A percentile compares a stretch with the other conserved stretches of the same genome.
phyloP scores from a whole-genome alignment of 2,888 invertebrate genomes.

The Apeira syringaria region DNA sequence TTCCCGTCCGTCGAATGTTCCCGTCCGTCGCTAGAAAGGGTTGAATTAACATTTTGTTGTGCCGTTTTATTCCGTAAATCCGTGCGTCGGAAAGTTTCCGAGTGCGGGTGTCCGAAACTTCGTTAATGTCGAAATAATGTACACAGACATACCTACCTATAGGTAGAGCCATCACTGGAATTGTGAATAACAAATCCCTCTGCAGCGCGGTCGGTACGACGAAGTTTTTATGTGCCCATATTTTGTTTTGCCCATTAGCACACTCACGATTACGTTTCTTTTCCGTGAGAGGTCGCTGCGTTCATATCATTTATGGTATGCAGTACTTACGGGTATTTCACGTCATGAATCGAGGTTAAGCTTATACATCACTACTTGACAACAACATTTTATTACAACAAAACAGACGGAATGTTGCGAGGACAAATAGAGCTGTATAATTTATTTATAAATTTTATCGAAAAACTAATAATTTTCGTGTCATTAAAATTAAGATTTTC shows the following conservation, averaged over 20 bases:
- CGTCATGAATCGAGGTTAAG: background rate
- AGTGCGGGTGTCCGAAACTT: constrained; percentile 57
- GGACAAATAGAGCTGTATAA: no score
- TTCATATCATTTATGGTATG: background rate
- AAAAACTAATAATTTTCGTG: no score
- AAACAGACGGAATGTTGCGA: no score
- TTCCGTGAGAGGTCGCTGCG: background rate
- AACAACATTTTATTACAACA: no score
- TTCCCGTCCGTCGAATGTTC: no score
- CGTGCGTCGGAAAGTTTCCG: constrained; percentile 53
- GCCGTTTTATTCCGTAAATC: constrained; percentile 56
- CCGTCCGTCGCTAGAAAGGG: constrained; percentile 53
- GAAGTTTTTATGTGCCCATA: constrained; percentile 4
- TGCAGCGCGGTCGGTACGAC: constrained; percentile 1
- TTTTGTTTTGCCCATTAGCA: constrained; percentile 5
- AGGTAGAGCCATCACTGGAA: constrained; percentile 4
- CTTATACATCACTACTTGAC: no score
- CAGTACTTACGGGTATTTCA: background rate
- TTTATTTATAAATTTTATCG: no score
- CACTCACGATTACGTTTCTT: constrained; percentile 2
- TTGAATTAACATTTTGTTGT: constrained; percentile 60
- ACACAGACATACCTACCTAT: constrained; percentile 26
- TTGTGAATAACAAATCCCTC: constrained; percentile 8
- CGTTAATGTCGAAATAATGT: constrained; percentile 70
- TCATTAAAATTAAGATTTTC: no score